Conservation (phyloP, 1,140 invertebrate genomes). For the Glomeris maerens region DNA sequence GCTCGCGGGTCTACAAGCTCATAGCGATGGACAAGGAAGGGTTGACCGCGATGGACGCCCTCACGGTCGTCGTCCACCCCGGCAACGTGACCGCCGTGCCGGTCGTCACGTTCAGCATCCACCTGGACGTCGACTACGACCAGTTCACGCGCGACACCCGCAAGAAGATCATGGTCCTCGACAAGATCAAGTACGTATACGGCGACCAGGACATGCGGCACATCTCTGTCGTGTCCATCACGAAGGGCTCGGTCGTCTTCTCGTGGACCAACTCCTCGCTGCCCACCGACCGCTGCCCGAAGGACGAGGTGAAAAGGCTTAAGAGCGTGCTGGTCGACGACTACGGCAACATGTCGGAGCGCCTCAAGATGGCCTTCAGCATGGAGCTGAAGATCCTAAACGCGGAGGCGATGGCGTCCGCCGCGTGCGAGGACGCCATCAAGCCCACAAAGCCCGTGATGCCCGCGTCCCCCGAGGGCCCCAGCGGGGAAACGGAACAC, state of each 20-base stretch:
- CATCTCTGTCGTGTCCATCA: slow-evolving; percentile 47
- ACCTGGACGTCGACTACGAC: slow-evolving; percentile 53
- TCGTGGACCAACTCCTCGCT: slow-evolving; percentile 65
- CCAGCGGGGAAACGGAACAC: slow-evolving; percentile 29
- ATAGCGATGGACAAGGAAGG: slow-evolving; percentile 48
- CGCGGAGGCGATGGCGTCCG: slow-evolving; percentile 51
- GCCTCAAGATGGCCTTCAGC: slow-evolving; percentile 53
- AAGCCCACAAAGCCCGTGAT: slow-evolving; percentile 27
- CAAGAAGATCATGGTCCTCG: slow-evolving; percentile 48
- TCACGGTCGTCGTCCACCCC: slow-evolving; percentile 55
- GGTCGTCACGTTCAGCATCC: slow-evolving; percentile 50
- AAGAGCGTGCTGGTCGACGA: slow-evolving; percentile 42
- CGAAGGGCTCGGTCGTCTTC: slow-evolving; percentile 37
- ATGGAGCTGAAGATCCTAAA: slow-evolving; percentile 61
- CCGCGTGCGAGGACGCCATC: slow-evolving; percentile 48
- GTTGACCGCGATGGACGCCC: slow-evolving; percentile 54
- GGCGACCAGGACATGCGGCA: slow-evolving; percentile 53
- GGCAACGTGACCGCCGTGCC: slow-evolving; percentile 25
- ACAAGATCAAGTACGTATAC: slow-evolving; percentile 58
- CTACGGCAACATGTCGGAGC: slow-evolving; percentile 35
- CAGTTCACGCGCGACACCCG: slow-evolving; percentile 50
- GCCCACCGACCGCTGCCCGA: slow-evolving; percentile 51
- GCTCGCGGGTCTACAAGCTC: slow-evolving; percentile 58
- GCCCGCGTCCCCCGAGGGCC: slow-evolving; percentile 31
- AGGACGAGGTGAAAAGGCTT: slow-evolving; percentile 52